Percentiles rank a stretch among this genome's conserved stretches.
Evolutionary conservation across 1,140 invertebrate species (phyloP).

Genomic region (Orchestia grillus): DNA sequence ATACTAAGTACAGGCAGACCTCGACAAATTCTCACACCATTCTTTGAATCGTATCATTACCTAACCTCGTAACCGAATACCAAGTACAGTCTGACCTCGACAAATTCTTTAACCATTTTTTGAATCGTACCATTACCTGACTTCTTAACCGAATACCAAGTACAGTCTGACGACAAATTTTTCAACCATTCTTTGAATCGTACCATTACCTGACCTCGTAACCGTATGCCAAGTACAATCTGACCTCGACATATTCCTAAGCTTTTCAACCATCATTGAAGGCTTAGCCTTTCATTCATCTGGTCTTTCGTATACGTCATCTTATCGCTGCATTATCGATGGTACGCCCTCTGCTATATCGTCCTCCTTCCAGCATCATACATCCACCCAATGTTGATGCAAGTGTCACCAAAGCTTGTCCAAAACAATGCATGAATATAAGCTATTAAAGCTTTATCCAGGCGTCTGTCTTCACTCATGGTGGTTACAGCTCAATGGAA

Average conservation of each 20-base stretch:
- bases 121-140: not conserved
- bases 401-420: not conserved
- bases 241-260: not conserved
- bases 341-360: constrained; percentile 29
- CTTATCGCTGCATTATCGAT: constrained; percentile 24
- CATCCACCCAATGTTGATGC: constrained; percentile 49
- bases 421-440: constrained; percentile 9
- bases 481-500: constrained; percentile 8
- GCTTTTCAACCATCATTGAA: not conserved
- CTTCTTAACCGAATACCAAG: not conserved
- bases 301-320: not conserved
- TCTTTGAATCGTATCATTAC: not conserved
- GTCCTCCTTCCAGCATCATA: not conserved
- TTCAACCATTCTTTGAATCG: not conserved
- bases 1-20: not conserved
- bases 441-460: constrained; percentile 31
- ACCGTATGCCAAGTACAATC: not conserved
- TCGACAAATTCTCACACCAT: too few relatives aligned
- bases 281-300: not conserved
- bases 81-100: too few relatives aligned
- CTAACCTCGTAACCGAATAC: not conserved
- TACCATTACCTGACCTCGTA: not conserved
- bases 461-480: not conserved
- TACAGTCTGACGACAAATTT: too few relatives aligned
- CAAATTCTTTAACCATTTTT: too few relatives aligned